Evolutionary conservation across 2,888 invertebrate genomes (phyloP), one percentile per base, ranked within the genome.

Genomic region (Caenorhabditis uteleia): DNA sequence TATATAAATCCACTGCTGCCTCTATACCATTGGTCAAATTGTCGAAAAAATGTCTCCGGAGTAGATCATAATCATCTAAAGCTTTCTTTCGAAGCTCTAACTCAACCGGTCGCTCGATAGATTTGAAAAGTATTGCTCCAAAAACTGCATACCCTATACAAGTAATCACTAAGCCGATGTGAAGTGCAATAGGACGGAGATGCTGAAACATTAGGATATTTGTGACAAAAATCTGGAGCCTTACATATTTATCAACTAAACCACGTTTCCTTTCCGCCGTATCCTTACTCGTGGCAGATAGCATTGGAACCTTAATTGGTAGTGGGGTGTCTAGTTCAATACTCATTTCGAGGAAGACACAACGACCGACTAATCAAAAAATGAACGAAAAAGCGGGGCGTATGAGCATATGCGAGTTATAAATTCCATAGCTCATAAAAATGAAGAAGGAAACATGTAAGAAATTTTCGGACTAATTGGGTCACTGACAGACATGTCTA

Each of bases 91-190:
- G 38, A 21, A 48, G 21, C 38, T 56, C 56, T 14, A 68, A 42
- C 40, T 68, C 72, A 38, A 60, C 47, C 2, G 72, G 72, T 10
- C 61, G 38, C 40, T 72, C 72, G 44, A 72, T 69, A 3, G 62
- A 42, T 1, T 48, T 43, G 33, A 72, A 72, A 2, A 72, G 31
- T 12, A 56, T 60, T 33, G 72, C 72, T 14, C 75, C 75, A 21
- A 68, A 49, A 12, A 75, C 38, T 20, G 71, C 67, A 48, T 75
- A 75, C 0, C 50, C 47, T 14, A 68, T 54, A 29, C 72, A 75
- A 8, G 56, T 48, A 23, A 60, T 25, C 0, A 75, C 48, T 0
- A 75, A 54, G 2, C 72, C 75, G 7, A 70, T 56, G 53, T 75
- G 75, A 14, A 75, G 58, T 21, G 65, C 57, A 3, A 68, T 38